Evolutionary conservation across 23 tunicate genomes (phyloP).

Genomic region (Styela clava): DNA sequence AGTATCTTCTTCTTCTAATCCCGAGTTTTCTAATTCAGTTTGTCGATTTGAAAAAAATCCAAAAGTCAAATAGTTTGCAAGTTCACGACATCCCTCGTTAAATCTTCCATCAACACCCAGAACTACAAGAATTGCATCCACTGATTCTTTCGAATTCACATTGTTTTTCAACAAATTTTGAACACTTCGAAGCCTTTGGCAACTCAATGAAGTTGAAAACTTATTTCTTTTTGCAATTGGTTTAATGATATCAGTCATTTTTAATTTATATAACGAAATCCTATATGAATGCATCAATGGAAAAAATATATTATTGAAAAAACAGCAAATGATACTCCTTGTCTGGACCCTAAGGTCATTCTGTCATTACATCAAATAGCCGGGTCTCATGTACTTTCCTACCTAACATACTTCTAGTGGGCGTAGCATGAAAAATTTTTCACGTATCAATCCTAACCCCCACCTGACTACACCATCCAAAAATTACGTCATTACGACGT

Average conservation of each 20-base stretch:
- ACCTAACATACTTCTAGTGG: too few species aligned
- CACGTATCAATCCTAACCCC: too few species aligned
- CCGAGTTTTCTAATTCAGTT: slow-evolving; percentile 43
- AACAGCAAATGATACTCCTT: too few species aligned
- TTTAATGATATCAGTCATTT: background rate
- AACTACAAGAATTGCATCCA: slow-evolving; percentile 42
- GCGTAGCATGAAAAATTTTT: too few species aligned
- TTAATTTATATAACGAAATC: too few species aligned
- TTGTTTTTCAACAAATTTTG: slow-evolving; percentile 31
- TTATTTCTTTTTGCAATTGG: background rate
- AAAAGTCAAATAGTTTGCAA: slow-evolving; percentile 67
- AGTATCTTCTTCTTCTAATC: slow-evolving; percentile 67
- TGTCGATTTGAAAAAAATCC: slow-evolving; percentile 48
- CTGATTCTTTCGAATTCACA: background rate
- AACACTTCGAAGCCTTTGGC: slow-evolving; percentile 53
- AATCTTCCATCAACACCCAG: slow-evolving; percentile 82
- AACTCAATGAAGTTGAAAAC: slow-evolving; percentile 33
- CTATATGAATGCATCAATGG: too few species aligned
- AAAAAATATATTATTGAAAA: too few species aligned
- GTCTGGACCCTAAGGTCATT: too few species aligned
- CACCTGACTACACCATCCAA: too few species aligned
- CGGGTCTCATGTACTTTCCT: too few species aligned
- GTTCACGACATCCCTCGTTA: slow-evolving; percentile 75
- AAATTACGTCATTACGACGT: too few species aligned
- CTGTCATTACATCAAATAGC: too few species aligned